Evolutionary conservation across 1,140 invertebrate species (phyloP).

Genomic region (Daktulosphaira vitifoliae): DNA sequence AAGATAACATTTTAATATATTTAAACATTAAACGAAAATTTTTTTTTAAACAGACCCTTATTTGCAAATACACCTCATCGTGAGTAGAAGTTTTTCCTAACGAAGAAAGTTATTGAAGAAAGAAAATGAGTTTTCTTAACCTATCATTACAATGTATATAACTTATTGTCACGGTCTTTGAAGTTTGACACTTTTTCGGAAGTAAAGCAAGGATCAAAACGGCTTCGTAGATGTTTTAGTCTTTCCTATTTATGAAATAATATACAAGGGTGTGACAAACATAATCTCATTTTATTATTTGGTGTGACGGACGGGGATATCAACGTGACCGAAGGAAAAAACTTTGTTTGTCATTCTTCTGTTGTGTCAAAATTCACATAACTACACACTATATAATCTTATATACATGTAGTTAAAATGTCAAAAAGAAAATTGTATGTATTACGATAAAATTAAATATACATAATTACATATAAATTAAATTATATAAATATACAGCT

Average conservation of each 20-base stretch:
- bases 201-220: background rate
- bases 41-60: no score
- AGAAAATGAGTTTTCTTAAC: background rate
- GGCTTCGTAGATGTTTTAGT: background rate
- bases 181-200: background rate
- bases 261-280: slow-evolving; percentile 20
- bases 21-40: no score
- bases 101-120: no score
- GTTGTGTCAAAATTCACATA: background rate
- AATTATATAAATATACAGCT: no score
- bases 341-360: slow-evolving; percentile 16
- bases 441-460: no score
- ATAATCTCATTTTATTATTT: slow-evolving; percentile 32
- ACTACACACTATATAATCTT: background rate
- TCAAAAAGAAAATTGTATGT: no score
- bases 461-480: no score
- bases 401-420: no score
- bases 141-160: background rate
- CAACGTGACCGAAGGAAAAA: background rate
- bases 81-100: no score
- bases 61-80: no score
- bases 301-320: background rate
- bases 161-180: slow-evolving; percentile 4
- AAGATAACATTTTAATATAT: no score
- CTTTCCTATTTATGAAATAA: slow-evolving; percentile 13